These are phyloP conservation scores for Xyrauchen texanus DNA, from an alignment of 2,113 vertebrate genomes.

Conservation along the genomic window DNA sequence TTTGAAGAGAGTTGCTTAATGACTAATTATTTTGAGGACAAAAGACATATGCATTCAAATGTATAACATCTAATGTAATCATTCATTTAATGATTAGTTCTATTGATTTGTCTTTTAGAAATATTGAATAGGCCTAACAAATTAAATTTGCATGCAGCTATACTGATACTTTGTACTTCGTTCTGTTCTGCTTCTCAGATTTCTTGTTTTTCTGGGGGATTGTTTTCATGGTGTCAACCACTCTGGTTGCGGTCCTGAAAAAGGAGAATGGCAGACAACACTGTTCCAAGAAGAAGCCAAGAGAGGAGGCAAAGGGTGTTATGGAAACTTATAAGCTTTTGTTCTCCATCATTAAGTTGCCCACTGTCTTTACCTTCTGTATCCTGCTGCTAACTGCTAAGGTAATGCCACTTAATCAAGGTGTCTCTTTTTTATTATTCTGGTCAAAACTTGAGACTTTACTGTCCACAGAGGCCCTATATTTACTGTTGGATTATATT, in stretches of 20 bases:
- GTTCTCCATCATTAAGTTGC: conserved; percentile 91
- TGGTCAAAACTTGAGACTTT: too few species aligned
- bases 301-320: conserved; percentile 88
- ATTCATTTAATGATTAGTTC: too few species aligned
- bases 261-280: conserved; percentile 77
- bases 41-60: too few species aligned
- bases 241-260: conserved; percentile 90
- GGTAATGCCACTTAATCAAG: conserved; percentile 63
- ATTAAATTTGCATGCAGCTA: background rate
- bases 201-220: conserved; percentile 96
- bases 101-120: too few species aligned
- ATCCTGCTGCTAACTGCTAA: conserved; percentile 91
- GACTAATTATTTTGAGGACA: too few species aligned
- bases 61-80: too few species aligned
- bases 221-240: conserved; percentile 92
- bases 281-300: conserved; percentile 63
- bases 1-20: too few species aligned
- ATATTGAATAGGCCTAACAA: too few species aligned
- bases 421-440: too few species aligned
- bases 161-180: background rate
- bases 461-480: conserved; percentile 29
- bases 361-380: conserved; percentile 91
- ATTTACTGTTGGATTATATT: background rate
- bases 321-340: conserved; percentile 90
- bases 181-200: conserved; percentile 71